Evolutionary conservation across 2,113 vertebrate genomes (phyloP).

Genomic region (Centropus bengalensis): DNA sequence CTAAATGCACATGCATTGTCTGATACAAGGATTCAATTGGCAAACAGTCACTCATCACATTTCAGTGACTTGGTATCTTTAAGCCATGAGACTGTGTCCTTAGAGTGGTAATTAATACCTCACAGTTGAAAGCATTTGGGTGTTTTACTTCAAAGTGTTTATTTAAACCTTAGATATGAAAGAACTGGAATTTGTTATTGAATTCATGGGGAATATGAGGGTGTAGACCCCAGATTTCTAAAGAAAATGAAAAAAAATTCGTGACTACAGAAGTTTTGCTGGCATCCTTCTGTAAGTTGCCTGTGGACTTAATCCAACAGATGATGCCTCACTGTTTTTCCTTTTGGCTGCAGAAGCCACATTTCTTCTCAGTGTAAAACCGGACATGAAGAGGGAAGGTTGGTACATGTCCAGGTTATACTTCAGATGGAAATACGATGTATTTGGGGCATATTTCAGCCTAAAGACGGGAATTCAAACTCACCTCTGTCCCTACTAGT

Average conservation of each 20-base stretch:
- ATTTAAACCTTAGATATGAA: background rate
- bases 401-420: background rate
- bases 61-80: background rate
- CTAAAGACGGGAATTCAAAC: background rate
- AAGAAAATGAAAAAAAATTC: background rate
- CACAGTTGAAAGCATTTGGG: constrained; percentile 15
- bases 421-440: background rate
- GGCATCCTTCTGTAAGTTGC: background rate
- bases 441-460: constrained; percentile 4
- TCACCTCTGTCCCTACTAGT: background rate
- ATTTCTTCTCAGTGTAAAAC: background rate
- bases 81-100: background rate
- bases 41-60: background rate
- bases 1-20: background rate
- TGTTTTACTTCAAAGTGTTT: constrained; percentile 8
- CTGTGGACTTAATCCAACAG: constrained; percentile 17
- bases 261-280: background rate
- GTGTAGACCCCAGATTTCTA: constrained; percentile 19
- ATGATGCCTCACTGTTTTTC: background rate
- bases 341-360: background rate
- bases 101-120: background rate
- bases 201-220: background rate
- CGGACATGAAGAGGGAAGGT: background rate
- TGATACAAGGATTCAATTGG: background rate
- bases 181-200: background rate